Evolutionary conservation across 1,140 invertebrate genomes (phyloP).

Genomic region (Oryzaephilus surinamensis): DNA sequence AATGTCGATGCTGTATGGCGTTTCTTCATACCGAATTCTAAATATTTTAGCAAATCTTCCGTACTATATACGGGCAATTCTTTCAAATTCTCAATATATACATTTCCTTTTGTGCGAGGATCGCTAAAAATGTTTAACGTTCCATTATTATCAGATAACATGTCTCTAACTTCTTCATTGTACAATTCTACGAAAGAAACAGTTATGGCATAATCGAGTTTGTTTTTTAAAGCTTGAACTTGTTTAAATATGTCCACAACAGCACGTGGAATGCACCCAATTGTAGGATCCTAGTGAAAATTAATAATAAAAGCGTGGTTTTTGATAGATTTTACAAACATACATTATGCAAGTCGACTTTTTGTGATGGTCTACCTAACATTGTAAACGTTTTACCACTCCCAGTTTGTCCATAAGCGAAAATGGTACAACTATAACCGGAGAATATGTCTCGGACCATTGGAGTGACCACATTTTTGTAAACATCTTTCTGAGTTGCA

Average conservation of each 20-base stretch:
- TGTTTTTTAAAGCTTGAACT: not conserved
- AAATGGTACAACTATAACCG: constrained; percentile 93
- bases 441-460: constrained; percentile 87
- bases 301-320: not conserved
- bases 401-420: constrained; percentile 93
- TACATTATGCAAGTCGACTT: constrained; percentile 61
- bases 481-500: constrained; percentile 83
- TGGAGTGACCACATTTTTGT: constrained; percentile 85
- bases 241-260: constrained; percentile 1
- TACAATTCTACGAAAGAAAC: constrained; percentile 94
- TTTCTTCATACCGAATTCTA: constrained; percentile 74
- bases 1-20: constrained; percentile 84
- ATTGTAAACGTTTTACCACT: constrained; percentile 95
- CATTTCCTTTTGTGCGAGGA: constrained; percentile 50
- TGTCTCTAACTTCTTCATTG: constrained; percentile 92
- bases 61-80: constrained; percentile 81
- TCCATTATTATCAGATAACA: constrained; percentile 69
- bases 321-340: not conserved
- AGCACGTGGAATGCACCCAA: constrained; percentile 1
- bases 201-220: constrained; percentile 62
- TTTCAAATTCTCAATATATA: constrained; percentile 71
- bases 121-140: constrained; percentile 30
- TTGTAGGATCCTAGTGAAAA: constrained; percentile 1
- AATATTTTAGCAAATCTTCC: constrained; percentile 68
- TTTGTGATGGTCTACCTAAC: constrained; percentile 55